These are phyloP conservation scores for Pholis gunnellus DNA, from an alignment of 2,113 vertebrate species.

Conservation along the genomic window DNA sequence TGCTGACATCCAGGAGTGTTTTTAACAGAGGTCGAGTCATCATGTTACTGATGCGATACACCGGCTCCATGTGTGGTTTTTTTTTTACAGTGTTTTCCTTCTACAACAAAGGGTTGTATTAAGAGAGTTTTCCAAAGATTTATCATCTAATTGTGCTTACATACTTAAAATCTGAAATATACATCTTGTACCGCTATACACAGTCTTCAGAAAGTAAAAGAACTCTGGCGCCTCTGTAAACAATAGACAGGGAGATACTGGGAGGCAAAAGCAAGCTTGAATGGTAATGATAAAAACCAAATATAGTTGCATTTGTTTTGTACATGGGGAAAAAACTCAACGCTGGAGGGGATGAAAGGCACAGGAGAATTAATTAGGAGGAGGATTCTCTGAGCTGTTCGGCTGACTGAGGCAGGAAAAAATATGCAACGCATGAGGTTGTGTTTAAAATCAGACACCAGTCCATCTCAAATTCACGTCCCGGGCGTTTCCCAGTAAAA, in stretches of 20 bases:
- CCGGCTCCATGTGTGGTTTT: not conserved
- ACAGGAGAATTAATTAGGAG: conserved; percentile 58
- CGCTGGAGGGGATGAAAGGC: conserved; percentile 63
- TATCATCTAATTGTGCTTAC: conserved; percentile 52
- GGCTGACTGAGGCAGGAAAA: conserved; percentile 12
- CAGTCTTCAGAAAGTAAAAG: conserved; percentile 38
- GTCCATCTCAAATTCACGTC: not conserved
- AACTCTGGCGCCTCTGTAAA: conserved; percentile 44
- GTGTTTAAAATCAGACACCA: conserved; percentile 36
- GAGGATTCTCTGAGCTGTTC: not conserved
- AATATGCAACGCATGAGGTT: not conserved
- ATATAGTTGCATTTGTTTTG: conserved; percentile 7
- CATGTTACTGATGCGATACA: conserved; percentile 6
- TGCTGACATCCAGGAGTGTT: conserved; percentile 27
- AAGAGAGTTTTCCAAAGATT: conserved; percentile 6
- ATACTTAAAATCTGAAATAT: conserved; percentile 56
- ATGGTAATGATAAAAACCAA: conserved; percentile 33
- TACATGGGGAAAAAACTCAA: not conserved
- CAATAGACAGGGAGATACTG: conserved; percentile 6
- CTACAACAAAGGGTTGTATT: conserved; percentile 11
- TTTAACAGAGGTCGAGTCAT: conserved; percentile 13
- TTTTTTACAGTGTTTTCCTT: conserved; percentile 2
- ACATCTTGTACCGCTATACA: conserved; percentile 34
- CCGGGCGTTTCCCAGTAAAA: conserved; percentile 12
- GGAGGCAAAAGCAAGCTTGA: conserved; percentile 12